Conservation (phyloP, 2,888 invertebrate species). For the Tinea trinotella region DNA sequence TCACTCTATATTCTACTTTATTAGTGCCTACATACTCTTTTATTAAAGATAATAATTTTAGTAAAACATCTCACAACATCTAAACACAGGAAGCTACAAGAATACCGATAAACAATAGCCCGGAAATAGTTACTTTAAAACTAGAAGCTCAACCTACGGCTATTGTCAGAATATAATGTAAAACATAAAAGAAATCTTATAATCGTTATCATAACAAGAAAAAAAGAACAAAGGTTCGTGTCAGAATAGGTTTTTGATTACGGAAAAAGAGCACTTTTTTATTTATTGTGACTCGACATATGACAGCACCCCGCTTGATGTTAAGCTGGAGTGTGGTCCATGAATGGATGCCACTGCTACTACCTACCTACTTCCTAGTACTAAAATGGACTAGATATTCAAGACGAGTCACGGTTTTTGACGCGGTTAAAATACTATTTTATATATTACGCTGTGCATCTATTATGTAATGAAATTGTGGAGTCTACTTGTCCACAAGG, state of each 20-base stretch:
- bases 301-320: neutral
- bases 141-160: neutral
- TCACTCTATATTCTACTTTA: too few relatives aligned
- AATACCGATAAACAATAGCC: neutral
- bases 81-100: neutral
- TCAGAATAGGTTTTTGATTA: neutral
- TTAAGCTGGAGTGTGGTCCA: too few relatives aligned
- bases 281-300: neutral
- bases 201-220: neutral
- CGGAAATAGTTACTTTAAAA: slow-evolving; percentile 2
- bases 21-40: too few relatives aligned
- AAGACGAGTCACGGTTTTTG: too few relatives aligned
- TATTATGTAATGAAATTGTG: too few relatives aligned
- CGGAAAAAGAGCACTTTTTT: neutral
- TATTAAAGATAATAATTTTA: too few relatives aligned
- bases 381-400: too few relatives aligned
- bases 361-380: too few relatives aligned
- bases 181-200: neutral
- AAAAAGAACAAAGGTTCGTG: neutral
- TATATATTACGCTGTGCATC: too few relatives aligned
- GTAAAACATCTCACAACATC: neutral
- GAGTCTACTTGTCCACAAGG: too few relatives aligned
- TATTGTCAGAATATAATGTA: neutral
- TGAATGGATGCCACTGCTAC: too few relatives aligned
- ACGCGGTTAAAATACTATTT: too few relatives aligned